A percentile compares a stretch with the other conserved stretches of the same genome.
phyloP scores from a whole-genome alignment of 1,140 invertebrate genomes.

The Drosophila sucinea region DNA sequence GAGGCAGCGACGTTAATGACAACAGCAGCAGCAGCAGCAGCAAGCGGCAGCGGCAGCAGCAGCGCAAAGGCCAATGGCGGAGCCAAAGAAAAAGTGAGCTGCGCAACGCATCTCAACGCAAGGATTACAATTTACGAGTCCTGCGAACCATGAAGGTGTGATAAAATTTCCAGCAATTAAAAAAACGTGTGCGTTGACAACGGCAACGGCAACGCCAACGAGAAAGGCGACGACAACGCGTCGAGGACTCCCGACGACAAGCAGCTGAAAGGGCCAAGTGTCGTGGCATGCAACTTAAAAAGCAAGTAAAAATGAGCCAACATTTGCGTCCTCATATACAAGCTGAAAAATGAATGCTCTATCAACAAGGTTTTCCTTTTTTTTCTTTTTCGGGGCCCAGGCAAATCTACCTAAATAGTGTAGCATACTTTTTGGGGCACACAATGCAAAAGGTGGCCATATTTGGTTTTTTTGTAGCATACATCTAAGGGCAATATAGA shows the following conservation, averaged over 20 bases:
- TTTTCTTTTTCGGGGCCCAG: background rate
- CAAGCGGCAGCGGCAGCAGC: constrained; percentile 16
- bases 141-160: constrained; percentile 81
- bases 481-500: background rate
- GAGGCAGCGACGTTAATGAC: constrained; percentile 81
- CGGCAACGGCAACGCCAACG: constrained; percentile 39
- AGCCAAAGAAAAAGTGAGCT: constrained; percentile 27
- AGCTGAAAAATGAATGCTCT: constrained; percentile 43
- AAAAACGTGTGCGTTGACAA: constrained; percentile 81
- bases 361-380: background rate
- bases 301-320: constrained; percentile 37
- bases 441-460: background rate
- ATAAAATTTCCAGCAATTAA: constrained; percentile 81
- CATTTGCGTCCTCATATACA: background rate
- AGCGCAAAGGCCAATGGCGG: constrained; percentile 41
- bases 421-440: constrained; percentile 1
- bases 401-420: background rate
- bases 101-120: constrained; percentile 38
- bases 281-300: constrained; percentile 70
- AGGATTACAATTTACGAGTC: constrained; percentile 82
- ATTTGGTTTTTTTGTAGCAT: background rate
- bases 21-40: constrained; percentile 47
- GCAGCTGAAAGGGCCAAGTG: constrained; percentile 34
- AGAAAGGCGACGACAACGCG: constrained; percentile 32
- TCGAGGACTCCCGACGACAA: constrained; percentile 39